These are phyloP conservation scores for Macrotis lagotis DNA, from an alignment of 2,113 vertebrate species.

Conservation along the genomic window DNA sequence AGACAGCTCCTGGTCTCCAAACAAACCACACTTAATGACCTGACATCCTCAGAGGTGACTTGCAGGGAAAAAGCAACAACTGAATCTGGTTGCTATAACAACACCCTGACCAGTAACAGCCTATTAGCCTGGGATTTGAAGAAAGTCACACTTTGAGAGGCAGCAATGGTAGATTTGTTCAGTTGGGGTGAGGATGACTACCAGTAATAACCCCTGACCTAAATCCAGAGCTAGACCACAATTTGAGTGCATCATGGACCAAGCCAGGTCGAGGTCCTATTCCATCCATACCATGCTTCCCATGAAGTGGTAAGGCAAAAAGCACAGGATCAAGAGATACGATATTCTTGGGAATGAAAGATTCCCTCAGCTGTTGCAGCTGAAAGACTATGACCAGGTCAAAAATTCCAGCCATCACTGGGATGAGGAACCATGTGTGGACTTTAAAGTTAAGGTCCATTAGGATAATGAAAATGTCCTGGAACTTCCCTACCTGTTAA, in stretches of 20 bases:
- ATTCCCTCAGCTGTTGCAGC: background rate
- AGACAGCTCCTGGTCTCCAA: background rate
- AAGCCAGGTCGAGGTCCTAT: background rate
- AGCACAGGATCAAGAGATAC: background rate
- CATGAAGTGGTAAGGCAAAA: background rate
- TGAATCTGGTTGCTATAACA: slow-evolving; percentile 24
- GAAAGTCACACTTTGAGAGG: background rate
- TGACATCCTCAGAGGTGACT: slow-evolving; percentile 17
- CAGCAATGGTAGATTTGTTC: background rate
- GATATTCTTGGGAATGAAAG: background rate
- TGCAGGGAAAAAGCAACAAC: slow-evolving; percentile 5
- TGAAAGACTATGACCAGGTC: background rate
- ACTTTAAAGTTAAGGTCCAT: background rate
- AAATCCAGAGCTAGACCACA: background rate
- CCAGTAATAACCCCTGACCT: background rate
- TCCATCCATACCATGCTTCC: background rate
- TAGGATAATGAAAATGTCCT: background rate
- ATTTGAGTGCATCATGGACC: background rate
- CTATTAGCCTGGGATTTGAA: background rate
- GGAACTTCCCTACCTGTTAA: background rate
- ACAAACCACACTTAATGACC: background rate
- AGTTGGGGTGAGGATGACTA: too few relatives aligned
- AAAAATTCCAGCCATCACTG: background rate
- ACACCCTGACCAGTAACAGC: background rate
- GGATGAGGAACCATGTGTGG: background rate